Evolutionary conservation across 2,888 invertebrate species (phyloP), one percentile per base, ranked within the genome.

Genomic region (Timema podura): DNA sequence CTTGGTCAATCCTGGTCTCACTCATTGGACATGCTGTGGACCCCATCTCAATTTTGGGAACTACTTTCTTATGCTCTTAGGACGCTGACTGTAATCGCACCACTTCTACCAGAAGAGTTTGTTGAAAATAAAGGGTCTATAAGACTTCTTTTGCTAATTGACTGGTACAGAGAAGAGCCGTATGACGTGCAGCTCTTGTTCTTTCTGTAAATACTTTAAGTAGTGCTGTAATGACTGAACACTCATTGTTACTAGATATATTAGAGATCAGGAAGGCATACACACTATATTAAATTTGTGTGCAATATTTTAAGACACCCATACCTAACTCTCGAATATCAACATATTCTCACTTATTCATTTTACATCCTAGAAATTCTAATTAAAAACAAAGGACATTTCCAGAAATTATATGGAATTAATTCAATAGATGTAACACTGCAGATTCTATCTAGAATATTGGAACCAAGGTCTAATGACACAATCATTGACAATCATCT

Each of bases 181-280:
- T 61, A 61, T 45, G 61, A 61, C 45, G 44, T 45, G 10, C 10
- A 61, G 45, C 61, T 61, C 6, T 61, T 61, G 61, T 13, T 13
- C 8, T 44, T 61, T 61, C 44, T 45, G 45, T 61, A 45, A 30
- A 30, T 1, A 44, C 61, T 13, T 10, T 30, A 7, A 30, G 30
- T 30, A 30, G 3, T 30, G 61, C n/a, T 44, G 30, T 61, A 44
- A 61, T 61, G 6, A 45, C 45, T 44, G 61, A 61, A 44, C 61
- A 61, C 9, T 45, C 9, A 6, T 44, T 61, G 7, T 16, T 30
- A 16, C 0, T n/a, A 8, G 10, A 61, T 44, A 30, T 16, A 44
- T 61, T 61, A 61, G n/a, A 44, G 61, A 13, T 11, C 30, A 61
- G 13, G 44, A 3, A 44, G 61, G 45, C 16, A 61, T 61, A 61